phyloP scores from a whole-genome alignment of 2,113 vertebrate species.

The Sylvietta virens region DNA sequence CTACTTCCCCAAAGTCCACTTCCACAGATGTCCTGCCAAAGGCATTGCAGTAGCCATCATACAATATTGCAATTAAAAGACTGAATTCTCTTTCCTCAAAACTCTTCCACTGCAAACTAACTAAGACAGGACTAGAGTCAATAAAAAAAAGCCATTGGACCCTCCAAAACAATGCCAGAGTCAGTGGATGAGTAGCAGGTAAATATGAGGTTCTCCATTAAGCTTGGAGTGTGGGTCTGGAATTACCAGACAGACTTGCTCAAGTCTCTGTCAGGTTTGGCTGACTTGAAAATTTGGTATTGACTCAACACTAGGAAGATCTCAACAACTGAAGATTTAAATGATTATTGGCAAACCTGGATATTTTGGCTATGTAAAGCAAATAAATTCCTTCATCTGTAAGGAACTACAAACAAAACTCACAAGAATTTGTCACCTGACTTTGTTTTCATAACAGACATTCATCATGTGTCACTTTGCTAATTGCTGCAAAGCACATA shows the following conservation, averaged over 20 bases:
- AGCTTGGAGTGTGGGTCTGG: background rate
- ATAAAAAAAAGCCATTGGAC: background rate
- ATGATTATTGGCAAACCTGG: background rate
- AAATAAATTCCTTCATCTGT: background rate
- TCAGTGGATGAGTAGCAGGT: background rate
- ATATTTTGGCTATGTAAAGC: background rate
- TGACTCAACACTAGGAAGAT: background rate
- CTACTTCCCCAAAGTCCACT: background rate
- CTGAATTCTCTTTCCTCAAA: background rate
- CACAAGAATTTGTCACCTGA: background rate
- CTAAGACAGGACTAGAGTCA: background rate
- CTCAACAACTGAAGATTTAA: background rate
- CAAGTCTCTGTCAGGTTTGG: background rate
- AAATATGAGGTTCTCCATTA: background rate
- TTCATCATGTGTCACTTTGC: background rate
- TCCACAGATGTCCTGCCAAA: background rate
- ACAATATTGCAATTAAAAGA: background rate
- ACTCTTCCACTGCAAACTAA: background rate
- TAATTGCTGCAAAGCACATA: background rate
- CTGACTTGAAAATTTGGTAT: background rate
- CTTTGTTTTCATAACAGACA: background rate
- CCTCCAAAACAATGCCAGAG: accelerated
- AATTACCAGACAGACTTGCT: background rate
- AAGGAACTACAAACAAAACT: background rate
- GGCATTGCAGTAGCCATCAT: background rate